Percentiles rank a stretch among this genome's conserved stretches.
These are phyloP conservation scores for Eupithecia subfuscata DNA, from an alignment of 2,888 invertebrate genomes.

Conservation along the genomic window DNA sequence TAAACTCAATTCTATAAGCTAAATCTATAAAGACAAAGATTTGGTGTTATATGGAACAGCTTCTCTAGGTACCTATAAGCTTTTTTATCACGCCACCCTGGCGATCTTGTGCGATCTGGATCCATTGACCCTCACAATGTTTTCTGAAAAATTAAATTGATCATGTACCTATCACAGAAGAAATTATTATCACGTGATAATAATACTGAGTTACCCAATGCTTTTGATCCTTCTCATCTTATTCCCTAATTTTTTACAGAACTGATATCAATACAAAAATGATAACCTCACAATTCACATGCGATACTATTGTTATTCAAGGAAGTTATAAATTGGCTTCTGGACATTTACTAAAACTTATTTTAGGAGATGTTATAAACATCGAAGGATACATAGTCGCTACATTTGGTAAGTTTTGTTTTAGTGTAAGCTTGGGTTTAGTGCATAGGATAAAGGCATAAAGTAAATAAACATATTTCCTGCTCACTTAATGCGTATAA, in stretches of 20 bases:
- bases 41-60: not conserved
- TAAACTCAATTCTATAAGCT: too few relatives aligned
- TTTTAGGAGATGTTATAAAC: slow-evolving; percentile 11
- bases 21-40: not conserved
- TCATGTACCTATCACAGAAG: not conserved
- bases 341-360: slow-evolving; percentile 1
- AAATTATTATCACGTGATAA: not conserved
- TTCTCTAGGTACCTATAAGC: not conserved
- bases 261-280: slow-evolving; percentile 14
- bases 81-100: not conserved
- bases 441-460: not conserved
- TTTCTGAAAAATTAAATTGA: not conserved
- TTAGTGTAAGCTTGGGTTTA: not conserved
- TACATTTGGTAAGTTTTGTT: slow-evolving; percentile 19
- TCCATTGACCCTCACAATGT: not conserved
- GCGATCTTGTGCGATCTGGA: not conserved
- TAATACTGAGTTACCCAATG: not conserved
- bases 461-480: slow-evolving; percentile 4
- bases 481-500: not conserved
- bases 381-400: slow-evolving; percentile 15
- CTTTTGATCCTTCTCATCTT: not conserved
- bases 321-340: slow-evolving; percentile 15
- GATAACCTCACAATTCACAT: slow-evolving; percentile 16
- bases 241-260: slow-evolving; percentile 1
- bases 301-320: slow-evolving; percentile 16